Evolutionary conservation across 1,140 invertebrate genomes (phyloP), one percentile per base, ranked within the genome.

Genomic region (Battus philenor): DNA sequence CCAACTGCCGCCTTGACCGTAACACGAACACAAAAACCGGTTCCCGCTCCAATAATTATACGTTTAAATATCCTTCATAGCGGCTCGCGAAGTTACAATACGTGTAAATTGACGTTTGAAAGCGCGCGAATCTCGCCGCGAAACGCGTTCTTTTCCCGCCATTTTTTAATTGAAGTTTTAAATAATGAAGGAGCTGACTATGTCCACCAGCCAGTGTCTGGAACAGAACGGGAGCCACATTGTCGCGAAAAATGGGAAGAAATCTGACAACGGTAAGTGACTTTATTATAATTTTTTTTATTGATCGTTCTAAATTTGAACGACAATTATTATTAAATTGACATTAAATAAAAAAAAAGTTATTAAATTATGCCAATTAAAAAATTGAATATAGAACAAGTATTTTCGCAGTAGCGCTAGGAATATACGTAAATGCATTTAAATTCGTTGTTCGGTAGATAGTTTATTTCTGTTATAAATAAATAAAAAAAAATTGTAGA

Each of bases 161-260:
- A 41, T 50, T 36, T 54, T 32, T 47, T 58, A 49, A 43, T 45
- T 60, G 46, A 24, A 50, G 26, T 41, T 54, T 48, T 12, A 49
- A 46, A 66, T 18, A 54, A 81, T 81, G 77, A 81, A 74, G 70
- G 77, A 78, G 39, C 55, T 81, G 9, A 64, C 63, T 13, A 71
- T 74, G 16, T 54, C 69, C 4, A 53, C 64, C 38, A 70, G 51
- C 53, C 52, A 61, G 48, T 61, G 56, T 29, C 18, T 54, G 10
- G 69, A 69, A 48, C 65, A 62, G 13, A 72, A 72, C 45, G 74
- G 69, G 44, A 51, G 52, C 18, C 47, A 71, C 8, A 59, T 76
- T 11, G 55, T 72, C 10, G 44, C 65, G 4, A 78, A 78, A 29
- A 75, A 74, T 31, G 61, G 68, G 31, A 69, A 71, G 34, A 75